Evolutionary conservation across 2,113 vertebrate species (phyloP).

Genomic region (Cyphomyrus discorhynchus): DNA sequence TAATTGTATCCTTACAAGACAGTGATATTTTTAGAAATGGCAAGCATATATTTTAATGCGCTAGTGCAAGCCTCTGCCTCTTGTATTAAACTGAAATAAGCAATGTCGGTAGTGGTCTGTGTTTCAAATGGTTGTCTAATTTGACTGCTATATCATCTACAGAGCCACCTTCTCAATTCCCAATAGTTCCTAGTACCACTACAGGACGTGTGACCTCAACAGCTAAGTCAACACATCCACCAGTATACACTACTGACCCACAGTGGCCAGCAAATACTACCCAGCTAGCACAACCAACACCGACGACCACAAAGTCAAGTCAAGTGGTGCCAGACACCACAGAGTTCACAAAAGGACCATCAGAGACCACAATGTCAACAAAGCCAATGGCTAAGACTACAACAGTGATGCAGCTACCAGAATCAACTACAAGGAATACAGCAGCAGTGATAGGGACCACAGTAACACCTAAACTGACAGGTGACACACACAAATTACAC

Average conservation of each 20-base stretch:
- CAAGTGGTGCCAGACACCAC: background rate
- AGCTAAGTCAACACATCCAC: constrained; percentile 8
- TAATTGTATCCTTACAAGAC: background rate
- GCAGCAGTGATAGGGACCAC: background rate
- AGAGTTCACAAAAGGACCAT: background rate
- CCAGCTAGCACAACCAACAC: background rate
- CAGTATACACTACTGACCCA: background rate
- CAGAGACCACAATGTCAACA: background rate
- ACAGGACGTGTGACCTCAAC: constrained; percentile 15
- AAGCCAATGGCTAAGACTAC: background rate
- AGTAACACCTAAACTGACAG: constrained; percentile 15
- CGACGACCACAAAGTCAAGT: constrained; percentile 6
- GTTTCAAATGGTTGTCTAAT: background rate
- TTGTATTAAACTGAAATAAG: background rate
- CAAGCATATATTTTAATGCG: background rate
- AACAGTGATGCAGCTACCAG: background rate
- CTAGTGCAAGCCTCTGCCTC: background rate
- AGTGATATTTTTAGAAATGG: background rate
- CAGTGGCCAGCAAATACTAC: background rate
- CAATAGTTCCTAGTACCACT: constrained; percentile 22
- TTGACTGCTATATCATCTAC: background rate
- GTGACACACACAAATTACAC: constrained; percentile 24
- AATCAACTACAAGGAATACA: background rate
- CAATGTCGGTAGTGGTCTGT: background rate
- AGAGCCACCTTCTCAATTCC: background rate